A percentile compares a stretch with the other conserved stretches of the same genome.
These are phyloP conservation scores for Linepithema humile DNA, from an alignment of 1,140 invertebrate genomes.

Conservation along the genomic window DNA sequence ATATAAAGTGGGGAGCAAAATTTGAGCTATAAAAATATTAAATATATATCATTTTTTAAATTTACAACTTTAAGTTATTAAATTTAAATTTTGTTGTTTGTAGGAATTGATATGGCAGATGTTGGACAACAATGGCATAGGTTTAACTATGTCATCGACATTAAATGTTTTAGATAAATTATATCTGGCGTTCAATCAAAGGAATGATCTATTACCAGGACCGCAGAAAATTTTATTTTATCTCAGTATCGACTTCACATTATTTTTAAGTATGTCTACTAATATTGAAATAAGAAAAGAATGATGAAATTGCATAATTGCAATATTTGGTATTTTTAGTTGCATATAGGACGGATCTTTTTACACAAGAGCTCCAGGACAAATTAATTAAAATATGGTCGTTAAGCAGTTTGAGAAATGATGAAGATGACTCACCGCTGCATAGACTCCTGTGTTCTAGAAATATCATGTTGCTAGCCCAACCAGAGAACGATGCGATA, in stretches of 20 bases:
- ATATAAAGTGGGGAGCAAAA: too few species aligned
- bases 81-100: slow-evolving; percentile 29
- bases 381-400: slow-evolving; percentile 81
- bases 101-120: slow-evolving; percentile 75
- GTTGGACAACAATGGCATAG: slow-evolving; percentile 73
- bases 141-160: slow-evolving; percentile 66
- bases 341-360: slow-evolving; percentile 74
- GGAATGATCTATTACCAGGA: slow-evolving; percentile 72
- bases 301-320: neutral
- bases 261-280: slow-evolving; percentile 78
- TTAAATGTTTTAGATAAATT: slow-evolving; percentile 68
- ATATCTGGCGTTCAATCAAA: slow-evolving; percentile 71
- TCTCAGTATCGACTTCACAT: slow-evolving; percentile 77
- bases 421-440: slow-evolving; percentile 71
- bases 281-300: neutral
- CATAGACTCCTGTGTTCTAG: slow-evolving; percentile 79
- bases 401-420: slow-evolving; percentile 61
- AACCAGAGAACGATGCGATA: slow-evolving; percentile 67
- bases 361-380: slow-evolving; percentile 73
- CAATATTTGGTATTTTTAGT: slow-evolving; percentile 69
- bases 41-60: neutral
- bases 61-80: neutral
- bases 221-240: slow-evolving; percentile 72
- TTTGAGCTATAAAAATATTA: slow-evolving; percentile 2
- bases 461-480: slow-evolving; percentile 81